These are phyloP conservation scores for Eupithecia pulchellata DNA, from an alignment of 2,888 invertebrate species.

Conservation along the genomic window DNA sequence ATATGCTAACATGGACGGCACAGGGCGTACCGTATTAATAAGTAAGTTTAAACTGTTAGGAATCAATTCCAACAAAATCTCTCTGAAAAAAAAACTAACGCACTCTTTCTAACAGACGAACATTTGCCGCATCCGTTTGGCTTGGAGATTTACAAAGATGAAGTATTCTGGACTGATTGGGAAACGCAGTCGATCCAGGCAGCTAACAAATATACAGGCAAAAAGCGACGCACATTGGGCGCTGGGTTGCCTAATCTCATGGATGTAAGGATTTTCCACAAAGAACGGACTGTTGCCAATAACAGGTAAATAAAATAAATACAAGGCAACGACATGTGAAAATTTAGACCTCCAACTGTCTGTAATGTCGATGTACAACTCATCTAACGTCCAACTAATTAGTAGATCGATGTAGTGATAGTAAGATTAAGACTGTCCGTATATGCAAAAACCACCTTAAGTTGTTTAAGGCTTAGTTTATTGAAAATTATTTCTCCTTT, in stretches of 20 bases:
- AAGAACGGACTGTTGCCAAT: conserved; percentile 84
- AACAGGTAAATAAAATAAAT: conserved; percentile 56
- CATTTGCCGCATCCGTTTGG: conserved; percentile 93
- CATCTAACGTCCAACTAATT: too few relatives aligned
- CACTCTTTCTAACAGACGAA: conserved; percentile 66
- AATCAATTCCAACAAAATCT: background rate
- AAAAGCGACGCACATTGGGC: conserved; percentile 87
- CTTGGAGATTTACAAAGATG: conserved; percentile 90
- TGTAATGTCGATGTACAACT: background rate
- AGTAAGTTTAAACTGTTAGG: conserved; percentile 73
- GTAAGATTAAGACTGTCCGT: background rate
- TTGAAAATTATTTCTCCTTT: too few relatives aligned
- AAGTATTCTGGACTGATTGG: conserved; percentile 95
- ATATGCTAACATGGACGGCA: conserved; percentile 91
- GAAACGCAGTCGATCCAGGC: conserved; percentile 91
- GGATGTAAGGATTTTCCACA: conserved; percentile 93
- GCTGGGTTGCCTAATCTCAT: conserved; percentile 91
- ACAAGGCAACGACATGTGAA: background rate
- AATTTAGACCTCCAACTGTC: background rate
- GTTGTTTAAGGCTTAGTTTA: too few relatives aligned
- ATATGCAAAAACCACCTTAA: background rate
- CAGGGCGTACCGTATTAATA: conserved; percentile 87
- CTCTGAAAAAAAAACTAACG: background rate
- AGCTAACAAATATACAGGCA: conserved; percentile 90
- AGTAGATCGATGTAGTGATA: too few relatives aligned